phyloP scores from a whole-genome alignment of 2,113 vertebrate genomes.

The Andinoacara biseriatus region DNA sequence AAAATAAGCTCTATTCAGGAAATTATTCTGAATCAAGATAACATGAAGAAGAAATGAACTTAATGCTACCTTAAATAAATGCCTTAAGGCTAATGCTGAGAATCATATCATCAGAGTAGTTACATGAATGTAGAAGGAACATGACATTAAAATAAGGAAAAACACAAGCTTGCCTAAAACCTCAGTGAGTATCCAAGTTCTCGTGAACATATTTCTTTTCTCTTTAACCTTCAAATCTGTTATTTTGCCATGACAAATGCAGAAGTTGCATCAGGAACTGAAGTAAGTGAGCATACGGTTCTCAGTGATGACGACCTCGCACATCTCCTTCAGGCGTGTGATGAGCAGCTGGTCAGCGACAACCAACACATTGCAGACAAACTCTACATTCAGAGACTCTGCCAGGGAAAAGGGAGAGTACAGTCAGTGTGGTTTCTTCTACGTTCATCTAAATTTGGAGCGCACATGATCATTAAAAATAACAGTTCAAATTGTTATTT shows the following conservation, averaged over 20 bases:
- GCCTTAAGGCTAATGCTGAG: neutral
- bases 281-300: conserved; percentile 82
- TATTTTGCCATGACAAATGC: neutral
- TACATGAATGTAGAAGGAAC: neutral
- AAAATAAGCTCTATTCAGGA: neutral
- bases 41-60: neutral
- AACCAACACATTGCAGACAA: conserved; percentile 91
- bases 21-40: neutral
- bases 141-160: neutral
- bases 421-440: neutral
- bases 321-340: conserved; percentile 92
- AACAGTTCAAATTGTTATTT: neutral
- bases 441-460: neutral
- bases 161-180: too few species aligned
- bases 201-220: neutral
- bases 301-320: conserved; percentile 93
- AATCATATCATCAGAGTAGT: neutral
- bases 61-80: neutral
- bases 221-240: neutral
- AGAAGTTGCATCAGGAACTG: neutral
- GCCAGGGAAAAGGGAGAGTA: conserved; percentile 36
- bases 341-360: conserved; percentile 96
- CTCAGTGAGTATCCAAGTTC: neutral
- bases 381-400: conserved; percentile 93
- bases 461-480: neutral